Percentiles rank a stretch among this genome's conserved stretches.
Evolutionary conservation across 1,140 invertebrate genomes (phyloP).

Genomic region (Scylla paramamosain): DNA sequence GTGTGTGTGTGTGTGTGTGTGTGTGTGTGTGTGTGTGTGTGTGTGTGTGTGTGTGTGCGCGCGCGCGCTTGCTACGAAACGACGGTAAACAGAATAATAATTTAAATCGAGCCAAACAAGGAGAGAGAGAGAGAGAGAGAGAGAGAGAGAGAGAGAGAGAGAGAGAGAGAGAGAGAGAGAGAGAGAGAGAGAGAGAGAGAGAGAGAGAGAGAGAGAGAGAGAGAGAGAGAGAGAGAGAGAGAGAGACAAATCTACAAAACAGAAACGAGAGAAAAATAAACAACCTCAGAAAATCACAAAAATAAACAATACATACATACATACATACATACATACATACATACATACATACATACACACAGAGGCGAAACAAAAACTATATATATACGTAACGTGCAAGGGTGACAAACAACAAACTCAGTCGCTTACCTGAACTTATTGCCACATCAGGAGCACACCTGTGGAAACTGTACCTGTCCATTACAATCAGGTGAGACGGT

Average conservation of each 20-base stretch:
- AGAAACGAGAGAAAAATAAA: neutral
- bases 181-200: neutral
- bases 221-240: neutral
- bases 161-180: neutral
- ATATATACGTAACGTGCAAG: neutral
- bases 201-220: no score
- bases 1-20: no score
- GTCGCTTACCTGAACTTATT: neutral
- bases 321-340: neutral
- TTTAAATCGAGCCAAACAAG: no score
- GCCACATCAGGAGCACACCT: neutral
- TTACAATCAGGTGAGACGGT: neutral
- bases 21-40: no score
- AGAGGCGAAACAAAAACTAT: neutral
- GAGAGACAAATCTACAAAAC: neutral
- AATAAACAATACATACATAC: no score
- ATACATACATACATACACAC: neutral
- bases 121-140: neutral
- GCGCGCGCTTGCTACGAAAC: no score
- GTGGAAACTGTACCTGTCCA: neutral
- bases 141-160: neutral
- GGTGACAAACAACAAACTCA: neutral
- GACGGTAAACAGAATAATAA: no score
- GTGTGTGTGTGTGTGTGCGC: no score
- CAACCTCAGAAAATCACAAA: neutral